Evolutionary conservation across 2,888 invertebrate genomes (phyloP), one percentile per base, ranked within the genome.

Genomic region (Andrena camellia): DNA sequence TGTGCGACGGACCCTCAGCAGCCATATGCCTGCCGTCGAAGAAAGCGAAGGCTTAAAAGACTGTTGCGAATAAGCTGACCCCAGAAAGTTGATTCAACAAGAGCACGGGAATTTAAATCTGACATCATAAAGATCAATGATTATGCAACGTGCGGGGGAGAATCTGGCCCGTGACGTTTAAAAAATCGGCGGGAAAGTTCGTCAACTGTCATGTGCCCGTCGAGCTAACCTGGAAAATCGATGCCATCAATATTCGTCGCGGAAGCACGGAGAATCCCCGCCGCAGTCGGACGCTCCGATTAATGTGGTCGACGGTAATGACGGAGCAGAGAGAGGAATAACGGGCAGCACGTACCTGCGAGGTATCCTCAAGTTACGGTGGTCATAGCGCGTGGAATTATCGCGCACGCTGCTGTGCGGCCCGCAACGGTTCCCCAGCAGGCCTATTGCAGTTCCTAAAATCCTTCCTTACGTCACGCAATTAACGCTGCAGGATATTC

Each of bases 101-200:
- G 13, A 10, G 5, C 13, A 20, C 0, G 13, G 29, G 3, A 8
- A 50, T 70, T 60, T 20, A 23, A 70, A 70, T 70, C 48, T 29
- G 35, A 20, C 59, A 8, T 7, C 0, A 48, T 7, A 60, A 60
- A 70, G 31, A 70, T 70, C 48, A 8, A 64, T 17, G 17, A 60
- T 59, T 20, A 20, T 59, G 35, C 20, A 29, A 67, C 33, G 31
- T 42, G 63, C 1, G 2, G 13, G 60, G 6, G 26, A 29, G 26
- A 13, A 57, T 17, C 35, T 8, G 0, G 33, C 33, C 57, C 13
- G 17, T 54, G 63, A 66, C 8, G 54, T 59, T 85, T 85, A 52
- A 54, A 77, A 84, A 83, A 81, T 66, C 76, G 87, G 87, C 87
- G 87, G 86, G 87, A 88, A 87, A 85, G 77, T 33, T 48, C 29